Percentiles rank a stretch among this genome's conserved stretches.
Evolutionary conservation across 2,888 invertebrate genomes (phyloP).

Genomic region (Agrilus cyanescens): DNA sequence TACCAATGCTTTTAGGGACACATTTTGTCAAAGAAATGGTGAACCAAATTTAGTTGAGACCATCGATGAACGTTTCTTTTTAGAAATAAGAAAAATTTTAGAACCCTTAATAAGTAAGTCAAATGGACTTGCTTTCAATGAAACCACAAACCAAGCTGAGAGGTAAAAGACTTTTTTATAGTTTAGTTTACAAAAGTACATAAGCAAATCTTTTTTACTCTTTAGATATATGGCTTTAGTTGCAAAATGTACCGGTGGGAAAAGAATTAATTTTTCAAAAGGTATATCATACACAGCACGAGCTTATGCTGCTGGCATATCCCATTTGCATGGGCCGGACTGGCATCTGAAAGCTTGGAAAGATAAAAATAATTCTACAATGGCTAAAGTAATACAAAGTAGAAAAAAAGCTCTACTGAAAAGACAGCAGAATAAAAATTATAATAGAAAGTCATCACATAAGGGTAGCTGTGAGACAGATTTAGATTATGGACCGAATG

Average conservation of each 20-base stretch:
- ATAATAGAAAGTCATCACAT: no score
- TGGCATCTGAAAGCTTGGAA: background rate
- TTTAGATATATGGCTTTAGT: background rate
- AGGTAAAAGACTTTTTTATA: conserved; percentile 1
- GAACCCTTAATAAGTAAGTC: background rate
- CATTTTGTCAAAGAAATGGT: no score
- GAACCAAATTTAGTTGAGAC: no score
- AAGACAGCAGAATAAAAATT: no score
- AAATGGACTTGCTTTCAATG: background rate
- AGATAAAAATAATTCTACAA: no score
- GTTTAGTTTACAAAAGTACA: background rate
- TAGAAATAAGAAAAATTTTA: background rate
- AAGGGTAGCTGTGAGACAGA: no score
- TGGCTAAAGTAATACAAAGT: no score
- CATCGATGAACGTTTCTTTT: no score
- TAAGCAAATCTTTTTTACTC: background rate
- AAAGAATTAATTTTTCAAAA: background rate
- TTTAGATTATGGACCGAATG: no score
- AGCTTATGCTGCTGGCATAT: background rate
- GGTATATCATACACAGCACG: background rate
- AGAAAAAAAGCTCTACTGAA: no score
- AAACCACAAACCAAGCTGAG: conserved; percentile 1
- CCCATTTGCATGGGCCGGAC: background rate
- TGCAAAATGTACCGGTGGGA: background rate
- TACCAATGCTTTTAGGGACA: no score